These are phyloP conservation scores for Muscidifurax raptorellus DNA, from an alignment of 1,140 invertebrate genomes.

Conservation along the genomic window DNA sequence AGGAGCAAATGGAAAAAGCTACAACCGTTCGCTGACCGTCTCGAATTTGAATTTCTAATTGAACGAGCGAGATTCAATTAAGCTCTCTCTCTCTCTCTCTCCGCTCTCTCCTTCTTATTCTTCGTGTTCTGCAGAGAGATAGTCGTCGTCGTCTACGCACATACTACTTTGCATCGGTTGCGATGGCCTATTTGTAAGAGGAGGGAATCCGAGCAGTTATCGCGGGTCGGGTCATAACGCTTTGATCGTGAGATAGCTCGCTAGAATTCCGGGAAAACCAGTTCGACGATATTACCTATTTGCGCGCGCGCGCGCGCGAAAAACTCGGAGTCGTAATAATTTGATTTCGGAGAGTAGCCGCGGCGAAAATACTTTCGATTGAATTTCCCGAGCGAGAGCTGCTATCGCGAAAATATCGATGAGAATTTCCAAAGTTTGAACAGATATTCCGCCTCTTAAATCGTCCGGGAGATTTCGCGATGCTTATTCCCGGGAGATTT, in stretches of 20 bases:
- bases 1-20: slow-evolving; percentile 59
- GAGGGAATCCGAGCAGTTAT: not conserved
- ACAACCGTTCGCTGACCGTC: slow-evolving; percentile 42
- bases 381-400: not conserved
- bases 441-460: not conserved
- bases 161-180: not conserved
- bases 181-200: not conserved
- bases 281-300: not conserved
- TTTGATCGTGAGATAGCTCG: not conserved
- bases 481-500: not conserved
- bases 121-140: not conserved
- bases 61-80: slow-evolving; percentile 67
- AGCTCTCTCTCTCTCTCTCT: slow-evolving; percentile 46
- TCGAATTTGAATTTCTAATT: slow-evolving; percentile 69
- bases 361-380: not conserved
- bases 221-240: not conserved
- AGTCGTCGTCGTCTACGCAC: not conserved
- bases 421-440: not conserved
- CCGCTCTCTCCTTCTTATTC: not conserved
- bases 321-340: not conserved
- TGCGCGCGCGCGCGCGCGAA: not conserved
- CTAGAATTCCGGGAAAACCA: not conserved
- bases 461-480: not conserved
- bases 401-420: not conserved
- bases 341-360: not conserved